Percentiles rank a stretch among this genome's conserved stretches.
Conservation (phyloP, 1,140 invertebrate species). For the Drosophila albomicans region DNA sequence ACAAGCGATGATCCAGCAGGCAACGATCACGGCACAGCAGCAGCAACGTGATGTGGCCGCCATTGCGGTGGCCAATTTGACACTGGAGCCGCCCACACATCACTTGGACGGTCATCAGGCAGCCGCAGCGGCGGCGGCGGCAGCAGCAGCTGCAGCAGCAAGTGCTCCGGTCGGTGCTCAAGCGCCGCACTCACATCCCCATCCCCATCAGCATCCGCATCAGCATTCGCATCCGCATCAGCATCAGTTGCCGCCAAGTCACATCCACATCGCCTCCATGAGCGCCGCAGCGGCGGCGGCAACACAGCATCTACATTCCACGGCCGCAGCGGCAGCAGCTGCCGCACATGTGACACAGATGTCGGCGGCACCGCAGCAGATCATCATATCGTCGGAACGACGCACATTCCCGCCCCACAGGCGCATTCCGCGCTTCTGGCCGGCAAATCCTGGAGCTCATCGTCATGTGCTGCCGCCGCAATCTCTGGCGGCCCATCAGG, state of each 20-base stretch:
- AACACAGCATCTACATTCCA: conserved; percentile 85
- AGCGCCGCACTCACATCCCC: conserved; percentile 47
- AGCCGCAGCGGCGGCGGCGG: conserved; percentile 45
- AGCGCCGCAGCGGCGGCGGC: conserved; percentile 84
- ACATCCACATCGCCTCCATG: conserved; percentile 85
- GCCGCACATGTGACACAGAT: conserved; percentile 80
- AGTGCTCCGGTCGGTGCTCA: conserved; percentile 16
- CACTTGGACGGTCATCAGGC: conserved; percentile 72
- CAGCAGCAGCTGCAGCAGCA: conserved; percentile 47
- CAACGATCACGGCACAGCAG: conserved; percentile 81
- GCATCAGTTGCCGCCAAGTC: conserved; percentile 80
- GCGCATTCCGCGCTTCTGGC: conserved; percentile 86
- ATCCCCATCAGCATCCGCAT: conserved; percentile 76
- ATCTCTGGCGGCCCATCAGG: conserved; percentile 84
- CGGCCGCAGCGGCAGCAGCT: conserved; percentile 83
- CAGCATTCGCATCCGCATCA: conserved; percentile 81
- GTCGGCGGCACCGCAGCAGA: conserved; percentile 76
- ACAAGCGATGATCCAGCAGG: conserved; percentile 76
- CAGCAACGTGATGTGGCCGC: conserved; percentile 75
- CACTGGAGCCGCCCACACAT: conserved; percentile 70
- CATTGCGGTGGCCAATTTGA: conserved; percentile 75
- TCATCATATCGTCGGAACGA: conserved; percentile 87
- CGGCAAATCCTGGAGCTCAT: conserved; percentile 77
- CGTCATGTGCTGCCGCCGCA: conserved; percentile 80
- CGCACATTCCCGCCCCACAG: conserved; percentile 85